Evolutionary conservation across 1,140 invertebrate species (phyloP), one percentile per base, ranked within the genome.

Genomic region (Mycetomoellerius zeteki): DNA sequence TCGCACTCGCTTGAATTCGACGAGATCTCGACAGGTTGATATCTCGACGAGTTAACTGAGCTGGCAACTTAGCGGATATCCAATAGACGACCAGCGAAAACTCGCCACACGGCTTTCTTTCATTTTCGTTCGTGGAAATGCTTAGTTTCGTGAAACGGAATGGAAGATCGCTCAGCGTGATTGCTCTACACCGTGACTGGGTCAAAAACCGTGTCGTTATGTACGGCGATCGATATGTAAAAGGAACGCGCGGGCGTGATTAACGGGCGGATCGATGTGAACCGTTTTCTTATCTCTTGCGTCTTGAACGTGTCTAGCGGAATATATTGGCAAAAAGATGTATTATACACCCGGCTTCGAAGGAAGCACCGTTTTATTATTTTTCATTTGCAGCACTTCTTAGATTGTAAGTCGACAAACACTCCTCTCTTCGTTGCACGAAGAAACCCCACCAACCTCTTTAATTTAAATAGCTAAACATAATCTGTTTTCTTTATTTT

Each of bases 401-500:
- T 64, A 75, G 24, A 69, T 67, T 10, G 33, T 86, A 69, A 52
- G 52, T 30, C 27, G 69, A 58, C 78, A 71, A 72, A 47, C 14
- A n/a, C 60, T 50, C 56, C 60, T 56, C 60, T 76, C 82, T 81
- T 81, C 89, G 58, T 60, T 65, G 86, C 81, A 88, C 86, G 56
- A 76, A 86, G 72, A 37, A 67, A 37, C 27, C 8, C 27, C 8
- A 27, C 24, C 27, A 30, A 64, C 5, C 33, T 52, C 24, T 47
- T 47, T 50, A 19, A 54, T 54, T 65, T 24, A n/a, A 19, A 60
- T 30, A 30, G 24, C 10, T 56, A 43, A 54, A 67, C 30, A 52
- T 71, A 19, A 27, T 85, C n/a, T 80, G 64, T 77, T 86, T 92
- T 81, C 37, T 90, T 88, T 90, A 88, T 92, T 95, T 94, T 76